Evolutionary conservation across 2,113 vertebrate species (phyloP), one percentile per base, ranked within the genome.

Genomic region (Ia io): DNA sequence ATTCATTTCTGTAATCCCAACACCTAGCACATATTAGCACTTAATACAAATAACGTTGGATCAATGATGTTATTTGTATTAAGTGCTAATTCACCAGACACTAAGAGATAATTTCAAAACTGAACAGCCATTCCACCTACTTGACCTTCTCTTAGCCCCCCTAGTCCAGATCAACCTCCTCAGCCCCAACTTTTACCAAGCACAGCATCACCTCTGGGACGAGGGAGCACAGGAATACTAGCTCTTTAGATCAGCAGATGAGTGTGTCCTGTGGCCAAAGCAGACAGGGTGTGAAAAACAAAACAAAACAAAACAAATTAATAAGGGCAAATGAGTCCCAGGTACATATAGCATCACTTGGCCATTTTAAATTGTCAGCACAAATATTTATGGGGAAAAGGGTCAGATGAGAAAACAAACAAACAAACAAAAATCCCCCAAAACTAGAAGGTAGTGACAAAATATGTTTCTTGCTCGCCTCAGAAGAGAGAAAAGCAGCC

Each of bases 391-490:
- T 14, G 40, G 80, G 59, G 30, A 2, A 71, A 40, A 49, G 28
- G 3, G 44, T 93, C 56, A 40, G 67, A 47, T 63, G 2, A 20
- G 37, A 63, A 61, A 44, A 37, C 2, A 13, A 79, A 12, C 65
- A 74, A 69, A 53, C 51, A 32, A 16, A 32, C 47, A 5, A 32
- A 74, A 17, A 77, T 32, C 7, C 7, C 40, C 71, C 5, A 3
- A 18, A 69, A 32, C 17, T n/a, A 59, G 71, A 88, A 92, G n/a
- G 8, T 6, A 82, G 92, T 47, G 42, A 90, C 4, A 77, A 79
- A 92, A 96, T 79, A 61, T 49, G n/a, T 78, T 94, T 51, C 61
- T 92, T 84, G 69, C 83, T 85, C 30, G 25, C 87, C 90, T 76
- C 44, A 23, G 74, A 90, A 91, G 22, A 77, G 32, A 78, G 51